Evolutionary conservation across 1,140 invertebrate species (phyloP), one percentile per base, ranked within the genome.

Genomic region (Drosophila repleta): DNA sequence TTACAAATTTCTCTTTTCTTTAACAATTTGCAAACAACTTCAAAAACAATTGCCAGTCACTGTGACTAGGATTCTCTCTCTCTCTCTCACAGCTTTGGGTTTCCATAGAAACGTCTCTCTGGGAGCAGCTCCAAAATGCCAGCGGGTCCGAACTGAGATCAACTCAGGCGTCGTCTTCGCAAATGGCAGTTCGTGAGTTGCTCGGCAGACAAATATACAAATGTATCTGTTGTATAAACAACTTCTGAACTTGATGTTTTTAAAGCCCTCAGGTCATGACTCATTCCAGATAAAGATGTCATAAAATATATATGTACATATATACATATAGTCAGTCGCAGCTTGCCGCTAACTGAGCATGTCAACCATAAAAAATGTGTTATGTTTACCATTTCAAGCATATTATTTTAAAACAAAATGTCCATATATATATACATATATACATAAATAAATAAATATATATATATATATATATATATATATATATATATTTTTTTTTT

Each of bases 261-360:
- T 51, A 1, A 11, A 72, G 55, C 55, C 69, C 55, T 66, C 26
- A 57, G 73, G 35, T 62, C 69, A 74, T 55, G 58, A 60, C 20
- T 62, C 69, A 67, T 51, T 13, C 4, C 24, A 35, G 41, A 65
- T 72, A 43, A 57, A 56, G 49, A 39, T 49, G 63, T 45, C 46
- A 58, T 66, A 64, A 64, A 65, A 56, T 61, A 21, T 4, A 26
- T 5, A 37, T 35, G 15, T 21, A 53, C 26, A 15, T 48, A 56
- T 43, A 66, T 43, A 61, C 45, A 35, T 1, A 29, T 29, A 51
- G 41, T 48, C 35, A 45, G 37, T 74, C 58, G 53, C 29, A 55
- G 21, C 67, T 57, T 29, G 24, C 43, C 46, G 78, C 49, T 70
- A 81, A 70, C 60, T 67, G 63, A 52, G 64, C 62, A 61, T 65